Conservation (phyloP, 2,797 vertebrate genomes). For the Cirrhinus mrigala region DNA sequence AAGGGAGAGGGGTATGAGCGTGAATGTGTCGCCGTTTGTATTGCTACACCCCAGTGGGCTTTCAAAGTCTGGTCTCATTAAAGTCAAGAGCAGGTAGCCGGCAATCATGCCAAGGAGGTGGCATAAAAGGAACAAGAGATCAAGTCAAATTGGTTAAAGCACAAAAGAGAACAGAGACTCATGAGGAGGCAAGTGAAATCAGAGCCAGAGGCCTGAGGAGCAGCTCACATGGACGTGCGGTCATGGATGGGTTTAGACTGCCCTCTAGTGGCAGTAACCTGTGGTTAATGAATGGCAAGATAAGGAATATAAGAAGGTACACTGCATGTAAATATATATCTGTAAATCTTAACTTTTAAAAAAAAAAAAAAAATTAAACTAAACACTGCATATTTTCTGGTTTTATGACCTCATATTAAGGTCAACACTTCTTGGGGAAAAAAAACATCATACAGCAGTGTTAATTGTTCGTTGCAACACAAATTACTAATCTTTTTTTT, state of each 20-base stretch:
- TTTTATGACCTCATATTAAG: not conserved
- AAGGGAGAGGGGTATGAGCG: constrained; percentile 29
- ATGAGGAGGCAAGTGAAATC: constrained; percentile 28
- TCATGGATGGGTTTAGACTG: constrained; percentile 61
- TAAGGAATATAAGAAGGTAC: not conserved
- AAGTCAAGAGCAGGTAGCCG: constrained; percentile 47
- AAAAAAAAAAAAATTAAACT: not conserved
- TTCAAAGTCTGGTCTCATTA: constrained; percentile 46
- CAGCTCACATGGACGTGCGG: not conserved
- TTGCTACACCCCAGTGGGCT: constrained; percentile 35
- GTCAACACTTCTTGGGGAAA: not conserved
- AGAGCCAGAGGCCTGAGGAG: constrained; percentile 25
- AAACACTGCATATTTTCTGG: not conserved
- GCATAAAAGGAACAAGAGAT: constrained; percentile 43
- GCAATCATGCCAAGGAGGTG: constrained; percentile 49
- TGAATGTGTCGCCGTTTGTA: constrained; percentile 34
- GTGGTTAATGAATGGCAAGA: not conserved
- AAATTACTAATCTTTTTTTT: not conserved
- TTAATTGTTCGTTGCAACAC: not conserved
- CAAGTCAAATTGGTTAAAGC: constrained; percentile 59
- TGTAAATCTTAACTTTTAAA: not conserved
- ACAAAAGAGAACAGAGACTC: constrained; percentile 46
- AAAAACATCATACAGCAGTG: not conserved
- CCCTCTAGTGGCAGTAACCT: constrained; percentile 71
- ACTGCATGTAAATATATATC: not conserved